phyloP scores from a whole-genome alignment of 1,140 invertebrate genomes.

The Lanistes nyassanus region DNA sequence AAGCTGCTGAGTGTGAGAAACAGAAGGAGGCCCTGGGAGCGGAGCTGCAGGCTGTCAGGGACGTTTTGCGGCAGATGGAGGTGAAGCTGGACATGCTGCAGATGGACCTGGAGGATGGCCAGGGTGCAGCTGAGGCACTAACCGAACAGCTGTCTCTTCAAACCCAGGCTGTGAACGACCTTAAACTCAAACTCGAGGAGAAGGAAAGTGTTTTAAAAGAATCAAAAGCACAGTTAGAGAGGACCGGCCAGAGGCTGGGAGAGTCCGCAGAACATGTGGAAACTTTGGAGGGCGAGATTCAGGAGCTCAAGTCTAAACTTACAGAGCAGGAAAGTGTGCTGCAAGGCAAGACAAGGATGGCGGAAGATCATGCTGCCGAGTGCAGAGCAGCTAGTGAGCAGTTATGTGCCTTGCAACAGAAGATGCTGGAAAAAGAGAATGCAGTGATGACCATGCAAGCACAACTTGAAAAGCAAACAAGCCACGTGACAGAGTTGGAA shows the following conservation, averaged over 20 bases:
- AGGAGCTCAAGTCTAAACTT: constrained; percentile 23
- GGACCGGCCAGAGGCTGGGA: background rate
- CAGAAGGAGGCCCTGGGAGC: constrained; percentile 20
- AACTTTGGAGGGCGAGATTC: constrained; percentile 19
- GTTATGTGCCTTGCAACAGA: background rate
- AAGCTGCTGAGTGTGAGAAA: constrained; percentile 10
- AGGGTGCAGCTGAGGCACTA: constrained; percentile 27
- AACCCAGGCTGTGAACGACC: constrained; percentile 23
- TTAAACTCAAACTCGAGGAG: constrained; percentile 27
- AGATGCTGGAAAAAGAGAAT: background rate
- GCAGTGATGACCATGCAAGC: constrained; percentile 21
- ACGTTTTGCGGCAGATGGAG: constrained; percentile 34
- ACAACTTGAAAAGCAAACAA: constrained; percentile 22
- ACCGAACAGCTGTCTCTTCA: constrained; percentile 23
- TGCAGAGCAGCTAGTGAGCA: background rate
- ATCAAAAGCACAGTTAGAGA: constrained; percentile 26
- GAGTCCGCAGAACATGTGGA: constrained; percentile 17
- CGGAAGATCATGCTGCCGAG: background rate
- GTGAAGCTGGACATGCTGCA: constrained; percentile 47
- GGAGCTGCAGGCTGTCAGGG: constrained; percentile 21
- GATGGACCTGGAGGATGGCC: constrained; percentile 48
- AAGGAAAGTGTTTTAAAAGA: constrained; percentile 31
- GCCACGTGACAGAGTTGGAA: constrained; percentile 13
- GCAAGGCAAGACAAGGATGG: background rate
- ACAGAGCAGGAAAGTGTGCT: constrained; percentile 28